Evolutionary conservation across 2,888 invertebrate genomes (phyloP).

Genomic region (Diogma glabrata): DNA sequence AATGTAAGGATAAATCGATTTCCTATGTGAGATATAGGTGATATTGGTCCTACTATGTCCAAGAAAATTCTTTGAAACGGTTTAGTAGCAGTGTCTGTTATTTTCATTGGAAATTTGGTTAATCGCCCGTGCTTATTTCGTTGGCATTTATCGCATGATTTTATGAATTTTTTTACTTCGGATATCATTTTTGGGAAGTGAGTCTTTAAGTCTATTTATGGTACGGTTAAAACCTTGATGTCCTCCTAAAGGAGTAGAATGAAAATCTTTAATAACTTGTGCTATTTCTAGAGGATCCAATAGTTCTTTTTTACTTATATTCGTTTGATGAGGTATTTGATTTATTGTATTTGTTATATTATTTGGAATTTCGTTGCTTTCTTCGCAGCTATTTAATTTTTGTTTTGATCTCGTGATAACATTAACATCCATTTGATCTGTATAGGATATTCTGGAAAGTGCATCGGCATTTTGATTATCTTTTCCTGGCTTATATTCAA

Average conservation of each 20-base stretch:
- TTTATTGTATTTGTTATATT: background rate
- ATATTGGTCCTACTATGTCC: too few species aligned
- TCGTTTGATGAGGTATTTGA: background rate
- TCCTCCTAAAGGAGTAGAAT: slow-evolving; percentile 11
- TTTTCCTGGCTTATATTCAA: background rate
- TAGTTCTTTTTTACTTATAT: background rate
- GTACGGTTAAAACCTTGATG: slow-evolving; percentile 18
- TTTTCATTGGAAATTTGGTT: too few species aligned
- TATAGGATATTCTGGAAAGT: slow-evolving; percentile 9
- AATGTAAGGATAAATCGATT: too few species aligned
- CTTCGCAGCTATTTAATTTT: background rate
- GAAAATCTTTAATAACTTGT: slow-evolving; percentile 9
- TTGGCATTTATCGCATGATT: too few species aligned
- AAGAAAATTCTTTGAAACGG: too few species aligned
- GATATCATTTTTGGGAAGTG: too few species aligned
- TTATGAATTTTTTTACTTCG: too few species aligned
- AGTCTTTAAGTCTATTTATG: too few species aligned
- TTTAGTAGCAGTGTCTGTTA: too few species aligned
- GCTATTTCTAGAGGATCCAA: background rate
- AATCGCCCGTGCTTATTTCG: too few species aligned
- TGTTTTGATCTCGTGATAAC: background rate
- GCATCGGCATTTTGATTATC: background rate
- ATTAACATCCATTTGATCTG: too few species aligned
- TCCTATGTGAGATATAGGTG: too few species aligned
- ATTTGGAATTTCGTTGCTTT: background rate